Evolutionary conservation across 2,888 invertebrate genomes (phyloP).

Genomic region (Hypsopygia costalis): DNA sequence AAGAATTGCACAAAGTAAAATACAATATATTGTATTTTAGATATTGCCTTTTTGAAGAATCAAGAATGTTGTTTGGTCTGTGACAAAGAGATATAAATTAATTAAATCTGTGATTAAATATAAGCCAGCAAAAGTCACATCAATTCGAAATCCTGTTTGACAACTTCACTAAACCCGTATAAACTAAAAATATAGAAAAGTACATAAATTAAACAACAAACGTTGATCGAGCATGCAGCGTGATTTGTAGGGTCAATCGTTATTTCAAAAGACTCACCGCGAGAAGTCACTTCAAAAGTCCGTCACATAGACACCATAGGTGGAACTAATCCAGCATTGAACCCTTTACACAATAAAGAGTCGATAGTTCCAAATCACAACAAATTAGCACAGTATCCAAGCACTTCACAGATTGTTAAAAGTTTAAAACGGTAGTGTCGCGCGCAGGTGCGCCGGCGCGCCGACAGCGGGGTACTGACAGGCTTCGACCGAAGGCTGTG

Average conservation of each 20-base stretch:
- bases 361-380: conserved; percentile 47
- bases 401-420: conserved; percentile 39
- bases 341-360: conserved; percentile 71
- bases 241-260: neutral
- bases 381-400: conserved; percentile 25
- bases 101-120: no score
- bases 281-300: conserved; percentile 27
- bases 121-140: neutral
- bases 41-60: no score
- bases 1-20: no score
- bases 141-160: conserved; percentile 5
- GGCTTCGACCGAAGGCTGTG: conserved; percentile 49
- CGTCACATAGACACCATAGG: conserved; percentile 32
- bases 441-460: conserved; percentile 64
- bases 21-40: no score
- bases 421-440: conserved; percentile 25
- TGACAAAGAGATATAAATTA: no score
- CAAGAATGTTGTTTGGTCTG: no score
- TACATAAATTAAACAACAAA: conserved; percentile 4
- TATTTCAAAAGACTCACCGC: conserved; percentile 14
- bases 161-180: conserved; percentile 9
- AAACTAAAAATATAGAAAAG: conserved; percentile 10
- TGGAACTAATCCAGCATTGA: conserved; percentile 48
- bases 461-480: conserved; percentile 52
- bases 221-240: neutral